These are phyloP conservation scores for Cryptotermes secundus DNA, from an alignment of 1,140 invertebrate species.

Conservation along the genomic window DNA sequence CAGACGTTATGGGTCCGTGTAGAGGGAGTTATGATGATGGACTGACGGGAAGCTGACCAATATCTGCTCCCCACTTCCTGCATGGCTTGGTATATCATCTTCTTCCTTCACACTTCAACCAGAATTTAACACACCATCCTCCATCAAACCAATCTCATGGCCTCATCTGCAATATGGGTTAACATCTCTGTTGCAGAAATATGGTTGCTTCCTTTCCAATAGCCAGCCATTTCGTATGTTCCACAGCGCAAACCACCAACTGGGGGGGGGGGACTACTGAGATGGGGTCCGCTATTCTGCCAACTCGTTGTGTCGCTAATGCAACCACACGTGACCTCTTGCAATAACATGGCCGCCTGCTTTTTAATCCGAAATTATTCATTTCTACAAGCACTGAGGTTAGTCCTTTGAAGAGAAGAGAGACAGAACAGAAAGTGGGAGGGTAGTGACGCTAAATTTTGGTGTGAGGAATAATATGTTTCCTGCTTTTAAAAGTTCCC, in stretches of 20 bases:
- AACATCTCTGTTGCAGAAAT: neutral
- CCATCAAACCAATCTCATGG: neutral
- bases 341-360: no score
- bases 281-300: neutral
- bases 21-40: neutral
- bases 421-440: no score
- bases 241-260: neutral
- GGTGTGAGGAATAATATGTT: no score
- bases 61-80: neutral
- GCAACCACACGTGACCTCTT: no score
- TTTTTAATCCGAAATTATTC: no score
- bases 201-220: constrained; percentile 6
- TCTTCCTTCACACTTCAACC: neutral
- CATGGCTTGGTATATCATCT: neutral
- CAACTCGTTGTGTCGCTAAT: no score
- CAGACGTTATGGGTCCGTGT: neutral
- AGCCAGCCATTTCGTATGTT: neutral
- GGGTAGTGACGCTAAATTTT: no score
- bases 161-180: neutral
- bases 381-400: no score
- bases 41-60: constrained; percentile 1
- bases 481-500: no score
- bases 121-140: constrained; percentile 13
- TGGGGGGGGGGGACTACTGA: neutral
- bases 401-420: no score